A percentile compares a stretch with the other conserved stretches of the same genome.
Conservation (phyloP, 2,113 vertebrate genomes). For the Oenanthe oenanthe region DNA sequence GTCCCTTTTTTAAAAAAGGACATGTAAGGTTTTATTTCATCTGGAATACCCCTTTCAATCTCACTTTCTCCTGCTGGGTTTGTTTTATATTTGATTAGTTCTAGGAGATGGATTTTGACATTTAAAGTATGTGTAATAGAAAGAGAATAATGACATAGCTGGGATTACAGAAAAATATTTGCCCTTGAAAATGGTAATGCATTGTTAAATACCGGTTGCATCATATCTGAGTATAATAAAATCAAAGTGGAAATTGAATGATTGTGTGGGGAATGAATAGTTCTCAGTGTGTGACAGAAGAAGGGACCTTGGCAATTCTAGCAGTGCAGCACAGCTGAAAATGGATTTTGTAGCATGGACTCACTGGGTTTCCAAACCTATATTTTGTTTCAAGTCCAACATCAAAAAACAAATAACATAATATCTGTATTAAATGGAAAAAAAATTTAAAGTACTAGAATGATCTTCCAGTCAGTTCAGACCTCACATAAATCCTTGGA, state of each 20-base stretch:
- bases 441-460: not conserved
- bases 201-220: conserved; percentile 38
- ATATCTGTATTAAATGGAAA: not conserved
- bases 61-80: conserved; percentile 4
- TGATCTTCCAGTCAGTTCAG: not conserved
- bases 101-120: conserved; percentile 51
- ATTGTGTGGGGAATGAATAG: conserved; percentile 19
- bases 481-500: not conserved
- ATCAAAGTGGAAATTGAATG: conserved; percentile 8
- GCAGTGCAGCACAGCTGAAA: not conserved
- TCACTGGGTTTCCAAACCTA: not conserved
- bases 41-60: conserved; percentile 13
- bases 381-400: not conserved
- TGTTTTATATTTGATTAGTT: conserved; percentile 33
- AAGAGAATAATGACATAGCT: conserved; percentile 41
- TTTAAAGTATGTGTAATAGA: conserved; percentile 49
- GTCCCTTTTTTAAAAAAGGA: not conserved
- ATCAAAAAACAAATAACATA: not conserved
- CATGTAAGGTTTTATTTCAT: not conserved
- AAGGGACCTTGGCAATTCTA: not conserved
- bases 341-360: not conserved
- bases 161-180: conserved; percentile 54
- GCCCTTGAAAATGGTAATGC: conserved; percentile 47
- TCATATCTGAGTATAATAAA: conserved; percentile 15
- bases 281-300: not conserved